phyloP scores from a whole-genome alignment of 2,113 vertebrate genomes.

The Seriola dumerili region DNA sequence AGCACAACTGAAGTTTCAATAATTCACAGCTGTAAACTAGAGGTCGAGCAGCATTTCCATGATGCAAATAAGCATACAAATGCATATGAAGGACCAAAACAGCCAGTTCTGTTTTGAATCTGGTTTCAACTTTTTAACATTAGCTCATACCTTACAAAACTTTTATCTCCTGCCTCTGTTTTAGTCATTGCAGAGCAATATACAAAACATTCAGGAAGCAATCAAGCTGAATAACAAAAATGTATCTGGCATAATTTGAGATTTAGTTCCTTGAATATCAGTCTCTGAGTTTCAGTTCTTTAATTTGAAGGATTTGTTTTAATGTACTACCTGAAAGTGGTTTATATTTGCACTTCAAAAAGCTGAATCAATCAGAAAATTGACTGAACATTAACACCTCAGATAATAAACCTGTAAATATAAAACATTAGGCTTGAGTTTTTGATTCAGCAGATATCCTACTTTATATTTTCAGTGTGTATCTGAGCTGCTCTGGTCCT shows the following conservation, averaged over 20 bases:
- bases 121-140: neutral
- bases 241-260: neutral
- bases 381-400: neutral
- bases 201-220: neutral
- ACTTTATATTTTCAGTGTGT: neutral
- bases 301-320: neutral
- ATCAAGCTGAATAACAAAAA: neutral
- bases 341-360: neutral
- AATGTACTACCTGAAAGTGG: neutral
- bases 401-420: neutral
- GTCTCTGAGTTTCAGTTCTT: neutral
- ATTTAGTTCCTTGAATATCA: too few relatives aligned
- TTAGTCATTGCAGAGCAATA: neutral
- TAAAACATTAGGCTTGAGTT: neutral
- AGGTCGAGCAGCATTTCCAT: constrained; percentile 12
- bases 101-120: neutral
- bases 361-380: neutral
- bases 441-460: neutral
- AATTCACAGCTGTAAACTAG: constrained; percentile 39
- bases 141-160: neutral
- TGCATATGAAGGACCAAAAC: neutral
- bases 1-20: constrained; percentile 28
- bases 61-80: neutral
- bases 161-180: neutral
- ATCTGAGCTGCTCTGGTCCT: neutral